These are phyloP conservation scores for Hystrix cristata DNA, from an alignment of 2,113 vertebrate species.

Conservation along the genomic window DNA sequence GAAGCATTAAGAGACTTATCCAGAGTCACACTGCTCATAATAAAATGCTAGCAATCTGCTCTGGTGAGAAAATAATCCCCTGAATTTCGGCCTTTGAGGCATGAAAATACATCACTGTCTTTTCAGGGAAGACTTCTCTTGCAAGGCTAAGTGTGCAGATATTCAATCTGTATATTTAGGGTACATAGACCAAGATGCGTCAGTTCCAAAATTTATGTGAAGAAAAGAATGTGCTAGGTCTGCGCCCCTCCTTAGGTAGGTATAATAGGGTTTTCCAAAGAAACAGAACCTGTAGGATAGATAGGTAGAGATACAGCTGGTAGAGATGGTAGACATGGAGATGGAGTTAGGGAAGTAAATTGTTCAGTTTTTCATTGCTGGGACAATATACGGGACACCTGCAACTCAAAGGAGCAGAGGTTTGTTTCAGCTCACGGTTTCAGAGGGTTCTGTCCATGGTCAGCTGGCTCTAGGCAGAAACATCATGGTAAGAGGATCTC, in stretches of 20 bases:
- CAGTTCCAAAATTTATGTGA: not conserved
- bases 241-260: not conserved
- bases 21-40: not conserved
- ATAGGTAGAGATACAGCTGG: not conserved
- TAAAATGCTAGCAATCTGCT: not conserved
- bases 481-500: not conserved
- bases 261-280: not conserved
- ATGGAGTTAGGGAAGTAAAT: not conserved
- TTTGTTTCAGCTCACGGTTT: not conserved
- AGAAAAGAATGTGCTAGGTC: not conserved
- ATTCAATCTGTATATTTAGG: not conserved
- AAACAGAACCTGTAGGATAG: not conserved
- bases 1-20: not conserved
- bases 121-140: not conserved
- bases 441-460: not conserved
- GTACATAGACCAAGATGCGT: not conserved
- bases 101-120: not conserved
- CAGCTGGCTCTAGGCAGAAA: not conserved
- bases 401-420: not conserved
- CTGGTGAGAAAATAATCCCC: not conserved
- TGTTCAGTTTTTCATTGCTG: not conserved
- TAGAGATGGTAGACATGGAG: not conserved
- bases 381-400: not conserved
- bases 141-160: not conserved
- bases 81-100: not conserved